These are phyloP conservation scores for Drosophila silvestris DNA, from an alignment of 2,888 invertebrate species.

Conservation along the genomic window DNA sequence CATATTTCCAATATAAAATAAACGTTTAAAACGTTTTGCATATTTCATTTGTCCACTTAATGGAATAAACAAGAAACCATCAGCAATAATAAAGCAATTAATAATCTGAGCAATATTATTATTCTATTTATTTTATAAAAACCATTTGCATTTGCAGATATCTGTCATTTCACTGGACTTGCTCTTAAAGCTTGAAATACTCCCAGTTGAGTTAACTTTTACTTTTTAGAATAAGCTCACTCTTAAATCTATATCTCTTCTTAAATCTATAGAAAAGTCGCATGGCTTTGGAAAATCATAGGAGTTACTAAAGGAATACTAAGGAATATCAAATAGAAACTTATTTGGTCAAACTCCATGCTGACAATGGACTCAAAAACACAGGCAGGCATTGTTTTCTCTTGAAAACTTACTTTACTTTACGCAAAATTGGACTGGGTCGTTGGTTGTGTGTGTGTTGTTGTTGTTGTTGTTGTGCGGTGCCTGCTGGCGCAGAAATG, in stretches of 20 bases:
- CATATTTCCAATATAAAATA: not conserved
- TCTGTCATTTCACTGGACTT: not conserved
- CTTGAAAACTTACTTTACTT: conserved; percentile 73
- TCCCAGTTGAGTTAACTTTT: not conserved
- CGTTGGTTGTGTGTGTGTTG: conserved; percentile 6
- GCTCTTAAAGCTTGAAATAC: not conserved
- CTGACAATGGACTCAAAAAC: conserved; percentile 26
- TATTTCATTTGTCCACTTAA: not conserved
- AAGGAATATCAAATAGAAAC: conserved; percentile 14
- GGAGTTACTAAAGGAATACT: conserved; percentile 24
- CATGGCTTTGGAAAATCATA: conserved; percentile 2
- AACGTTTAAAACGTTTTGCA: not conserved
- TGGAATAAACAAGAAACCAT: not conserved
- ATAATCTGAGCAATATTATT: not conserved
- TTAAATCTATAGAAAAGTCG: not conserved
- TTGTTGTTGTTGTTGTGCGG: conserved; percentile 5
- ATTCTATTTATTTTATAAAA: not conserved
- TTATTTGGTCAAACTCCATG: conserved; percentile 28
- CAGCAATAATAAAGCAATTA: not conserved
- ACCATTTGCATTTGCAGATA: not conserved
- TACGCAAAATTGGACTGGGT: conserved; percentile 59
- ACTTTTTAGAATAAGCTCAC: not conserved
- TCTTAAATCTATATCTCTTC: not conserved
- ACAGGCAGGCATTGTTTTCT: conserved; percentile 48
- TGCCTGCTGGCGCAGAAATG: conserved; percentile 57